Evolutionary conservation across 1,140 invertebrate genomes (phyloP).

Genomic region (Vollenhovia emeryi): DNA sequence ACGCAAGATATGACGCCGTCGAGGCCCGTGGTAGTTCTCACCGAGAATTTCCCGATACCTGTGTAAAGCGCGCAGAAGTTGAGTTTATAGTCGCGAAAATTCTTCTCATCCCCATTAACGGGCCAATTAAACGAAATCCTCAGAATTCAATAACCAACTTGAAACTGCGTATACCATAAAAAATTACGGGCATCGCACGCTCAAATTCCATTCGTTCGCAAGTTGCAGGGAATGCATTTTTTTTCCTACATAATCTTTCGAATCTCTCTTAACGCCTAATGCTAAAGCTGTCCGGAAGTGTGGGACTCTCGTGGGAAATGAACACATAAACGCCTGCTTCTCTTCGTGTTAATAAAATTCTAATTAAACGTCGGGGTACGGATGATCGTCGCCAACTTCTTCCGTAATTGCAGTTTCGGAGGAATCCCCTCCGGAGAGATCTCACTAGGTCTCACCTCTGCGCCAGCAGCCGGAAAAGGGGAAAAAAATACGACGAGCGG

Average conservation of each 20-base stretch:
- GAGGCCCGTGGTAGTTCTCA: not conserved
- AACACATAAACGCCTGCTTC: slow-evolving; percentile 23
- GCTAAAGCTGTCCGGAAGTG: not conserved
- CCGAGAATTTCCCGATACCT: not conserved
- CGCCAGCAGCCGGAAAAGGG: not conserved
- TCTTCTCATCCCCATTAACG: not conserved
- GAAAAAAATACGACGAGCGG: not conserved
- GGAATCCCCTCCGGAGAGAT: slow-evolving; percentile 5
- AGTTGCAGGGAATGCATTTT: not conserved
- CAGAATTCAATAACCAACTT: not conserved
- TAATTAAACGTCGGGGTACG: slow-evolving; percentile 24
- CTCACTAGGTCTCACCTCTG: not conserved
- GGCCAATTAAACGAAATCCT: not conserved
- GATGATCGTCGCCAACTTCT: slow-evolving; percentile 32
- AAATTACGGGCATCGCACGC: not conserved
- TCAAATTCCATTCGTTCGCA: not conserved
- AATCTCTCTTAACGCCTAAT: not conserved
- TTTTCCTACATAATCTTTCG: not conserved
- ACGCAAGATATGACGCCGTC: not conserved
- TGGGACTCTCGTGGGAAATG: slow-evolving; percentile 2
- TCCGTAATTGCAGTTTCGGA: slow-evolving; percentile 38
- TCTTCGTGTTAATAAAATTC: slow-evolving; percentile 48
- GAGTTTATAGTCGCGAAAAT: not conserved
- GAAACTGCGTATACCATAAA: not conserved
- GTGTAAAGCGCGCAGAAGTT: not conserved